Evolutionary conservation across 1,140 invertebrate genomes (phyloP).

Genomic region (Caenorhabditis tropicalis): DNA sequence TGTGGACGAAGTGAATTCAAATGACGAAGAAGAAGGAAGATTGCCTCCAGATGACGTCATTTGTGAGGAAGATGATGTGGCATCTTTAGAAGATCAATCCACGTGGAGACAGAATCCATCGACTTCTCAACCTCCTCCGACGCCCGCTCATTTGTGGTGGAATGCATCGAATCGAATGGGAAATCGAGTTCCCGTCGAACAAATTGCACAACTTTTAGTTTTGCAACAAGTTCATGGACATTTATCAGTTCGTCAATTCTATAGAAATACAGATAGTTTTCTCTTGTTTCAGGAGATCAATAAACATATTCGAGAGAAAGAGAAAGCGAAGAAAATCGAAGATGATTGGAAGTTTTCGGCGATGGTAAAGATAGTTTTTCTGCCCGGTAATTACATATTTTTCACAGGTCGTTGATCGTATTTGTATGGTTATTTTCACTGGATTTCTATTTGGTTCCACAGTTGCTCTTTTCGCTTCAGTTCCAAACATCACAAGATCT

Average conservation of each 20-base stretch:
- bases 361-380: neutral
- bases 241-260: slow-evolving; percentile 46
- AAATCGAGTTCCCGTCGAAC: slow-evolving; percentile 14
- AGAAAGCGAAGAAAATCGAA: slow-evolving; percentile 40
- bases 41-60: slow-evolving; percentile 5
- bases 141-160: slow-evolving; percentile 26
- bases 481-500: slow-evolving; percentile 48
- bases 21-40: neutral
- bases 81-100: neutral
- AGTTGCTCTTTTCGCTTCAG: slow-evolving; percentile 43
- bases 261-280: too few species aligned
- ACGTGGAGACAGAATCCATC: neutral
- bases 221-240: slow-evolving; percentile 55
- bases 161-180: slow-evolving; percentile 37
- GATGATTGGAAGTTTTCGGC: slow-evolving; percentile 54
- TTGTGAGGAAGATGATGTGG: slow-evolving; percentile 18
- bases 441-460: slow-evolving; percentile 43
- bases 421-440: slow-evolving; percentile 49
- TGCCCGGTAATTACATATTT: neutral
- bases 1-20: neutral
- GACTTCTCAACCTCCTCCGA: neutral
- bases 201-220: slow-evolving; percentile 55
- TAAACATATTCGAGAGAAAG: slow-evolving; percentile 46
- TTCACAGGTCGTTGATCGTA: slow-evolving; percentile 50
- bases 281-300: slow-evolving; percentile 46